These are phyloP conservation scores for Mormyrops boulengeri DNA, from an alignment of 2,797 vertebrate genomes.

Conservation along the genomic window DNA sequence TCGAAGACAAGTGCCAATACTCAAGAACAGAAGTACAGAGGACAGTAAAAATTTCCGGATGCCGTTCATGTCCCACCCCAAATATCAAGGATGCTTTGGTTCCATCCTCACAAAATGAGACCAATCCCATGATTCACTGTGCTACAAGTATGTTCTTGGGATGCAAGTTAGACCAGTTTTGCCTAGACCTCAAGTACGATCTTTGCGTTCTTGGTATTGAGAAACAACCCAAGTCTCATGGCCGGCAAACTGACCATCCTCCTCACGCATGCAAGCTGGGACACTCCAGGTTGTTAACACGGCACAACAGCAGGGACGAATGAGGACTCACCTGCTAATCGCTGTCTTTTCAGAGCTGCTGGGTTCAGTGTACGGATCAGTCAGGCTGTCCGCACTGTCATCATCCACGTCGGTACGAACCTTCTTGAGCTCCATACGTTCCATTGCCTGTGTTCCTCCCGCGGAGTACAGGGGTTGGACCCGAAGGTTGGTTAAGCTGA, in stretches of 20 bases:
- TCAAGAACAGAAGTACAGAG: background rate
- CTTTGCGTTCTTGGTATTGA: background rate
- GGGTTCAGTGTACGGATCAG: constrained; percentile 61
- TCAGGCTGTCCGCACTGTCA: constrained; percentile 79
- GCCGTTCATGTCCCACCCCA: background rate
- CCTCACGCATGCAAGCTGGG: background rate
- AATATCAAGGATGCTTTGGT: background rate
- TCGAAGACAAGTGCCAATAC: background rate
- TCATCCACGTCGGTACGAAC: constrained; percentile 75
- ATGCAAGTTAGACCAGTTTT: background rate
- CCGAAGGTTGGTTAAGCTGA: background rate
- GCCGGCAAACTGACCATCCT: background rate
- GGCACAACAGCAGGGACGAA: background rate
- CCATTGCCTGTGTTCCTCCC: constrained; percentile 53
- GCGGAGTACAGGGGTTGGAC: background rate
- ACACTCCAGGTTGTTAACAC: background rate
- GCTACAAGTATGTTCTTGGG: background rate
- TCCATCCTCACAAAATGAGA: background rate
- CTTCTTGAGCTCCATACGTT: constrained; percentile 84
- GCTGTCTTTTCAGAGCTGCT: constrained; percentile 71
- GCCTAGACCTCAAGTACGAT: background rate
- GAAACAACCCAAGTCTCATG: background rate
- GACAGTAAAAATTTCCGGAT: background rate
- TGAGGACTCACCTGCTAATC: constrained; percentile 68
- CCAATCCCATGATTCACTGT: background rate